These are phyloP conservation scores for Drosophila dives DNA, from an alignment of 2,888 invertebrate genomes.

Conservation along the genomic window DNA sequence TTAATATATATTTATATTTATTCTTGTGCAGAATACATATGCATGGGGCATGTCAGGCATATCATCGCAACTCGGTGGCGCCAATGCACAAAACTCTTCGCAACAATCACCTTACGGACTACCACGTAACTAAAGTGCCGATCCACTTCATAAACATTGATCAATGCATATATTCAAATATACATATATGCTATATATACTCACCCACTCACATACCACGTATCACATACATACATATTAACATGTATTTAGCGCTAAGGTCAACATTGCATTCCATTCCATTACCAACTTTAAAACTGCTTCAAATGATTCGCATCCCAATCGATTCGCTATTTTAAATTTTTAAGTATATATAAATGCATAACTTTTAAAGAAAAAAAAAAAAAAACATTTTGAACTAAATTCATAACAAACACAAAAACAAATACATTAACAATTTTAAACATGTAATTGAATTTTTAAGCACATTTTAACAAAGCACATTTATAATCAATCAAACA, in stretches of 20 bases:
- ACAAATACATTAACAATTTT: constrained; percentile 30
- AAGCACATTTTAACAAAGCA: constrained; percentile 36
- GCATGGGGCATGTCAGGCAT: constrained; percentile 57
- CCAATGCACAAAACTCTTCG: constrained; percentile 9
- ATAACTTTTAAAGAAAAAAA: constrained; percentile 28
- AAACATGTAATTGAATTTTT: constrained; percentile 48
- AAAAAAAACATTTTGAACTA: constrained; percentile 12
- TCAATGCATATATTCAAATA: neutral
- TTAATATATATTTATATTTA: neutral
- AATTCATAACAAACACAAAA: constrained; percentile 6
- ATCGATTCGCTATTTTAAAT: constrained; percentile 31
- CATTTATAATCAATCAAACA: constrained; percentile 24
- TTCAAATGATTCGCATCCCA: neutral
- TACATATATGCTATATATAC: neutral
- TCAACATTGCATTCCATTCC: constrained; percentile 9
- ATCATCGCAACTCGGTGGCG: constrained; percentile 8
- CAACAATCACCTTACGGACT: constrained; percentile 19
- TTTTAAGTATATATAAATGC: constrained; percentile 18
- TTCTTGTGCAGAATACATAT: constrained; percentile 38
- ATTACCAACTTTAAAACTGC: constrained; percentile 25
- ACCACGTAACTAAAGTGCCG: constrained; percentile 39
- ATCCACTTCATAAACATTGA: neutral
- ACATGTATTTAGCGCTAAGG: constrained; percentile 7
- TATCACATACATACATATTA: neutral
- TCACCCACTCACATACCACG: neutral